Conservation (phyloP, 2,888 invertebrate genomes). For the Blastobasis lacticolella region DNA sequence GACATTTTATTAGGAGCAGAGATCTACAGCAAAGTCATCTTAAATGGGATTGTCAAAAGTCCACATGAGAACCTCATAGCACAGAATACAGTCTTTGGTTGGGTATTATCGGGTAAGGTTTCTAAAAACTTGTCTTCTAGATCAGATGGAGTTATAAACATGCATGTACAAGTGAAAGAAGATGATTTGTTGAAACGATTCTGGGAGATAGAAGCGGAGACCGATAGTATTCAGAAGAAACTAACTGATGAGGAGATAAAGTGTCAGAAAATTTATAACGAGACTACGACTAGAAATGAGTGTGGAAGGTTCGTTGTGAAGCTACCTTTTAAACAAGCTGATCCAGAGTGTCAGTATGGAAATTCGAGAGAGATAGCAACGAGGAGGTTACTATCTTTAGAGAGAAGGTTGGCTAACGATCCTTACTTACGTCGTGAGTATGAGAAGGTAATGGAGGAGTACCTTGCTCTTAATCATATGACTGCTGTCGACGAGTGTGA, state of each 20-base stretch:
- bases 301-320: constrained; percentile 9
- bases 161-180: constrained; percentile 6
- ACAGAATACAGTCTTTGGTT: too few species aligned
- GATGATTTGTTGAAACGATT: constrained; percentile 11
- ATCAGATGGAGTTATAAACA: too few species aligned
- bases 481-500: constrained; percentile 1
- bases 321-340: constrained; percentile 1
- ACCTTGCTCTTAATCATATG: constrained; percentile 16
- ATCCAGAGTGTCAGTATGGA: constrained; percentile 8
- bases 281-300: constrained; percentile 9
- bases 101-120: too few species aligned
- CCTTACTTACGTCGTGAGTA: constrained; percentile 13
- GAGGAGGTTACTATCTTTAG: constrained; percentile 12
- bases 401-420: constrained; percentile 11
- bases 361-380: constrained; percentile 10
- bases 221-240: constrained; percentile 1
- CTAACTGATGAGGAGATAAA: constrained; percentile 5
- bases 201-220: constrained; percentile 14
- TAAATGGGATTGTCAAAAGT: too few species aligned
- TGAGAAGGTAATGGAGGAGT: constrained; percentile 16
- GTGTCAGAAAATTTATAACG: constrained; percentile 8
- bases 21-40: too few species aligned
- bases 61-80: too few species aligned
- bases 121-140: too few species aligned
- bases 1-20: too few species aligned